A percentile compares a stretch with the other conserved stretches of the same genome.
Evolutionary conservation across 2,797 vertebrate genomes (phyloP).

Genomic region (Helicolenus hilgendorfi): DNA sequence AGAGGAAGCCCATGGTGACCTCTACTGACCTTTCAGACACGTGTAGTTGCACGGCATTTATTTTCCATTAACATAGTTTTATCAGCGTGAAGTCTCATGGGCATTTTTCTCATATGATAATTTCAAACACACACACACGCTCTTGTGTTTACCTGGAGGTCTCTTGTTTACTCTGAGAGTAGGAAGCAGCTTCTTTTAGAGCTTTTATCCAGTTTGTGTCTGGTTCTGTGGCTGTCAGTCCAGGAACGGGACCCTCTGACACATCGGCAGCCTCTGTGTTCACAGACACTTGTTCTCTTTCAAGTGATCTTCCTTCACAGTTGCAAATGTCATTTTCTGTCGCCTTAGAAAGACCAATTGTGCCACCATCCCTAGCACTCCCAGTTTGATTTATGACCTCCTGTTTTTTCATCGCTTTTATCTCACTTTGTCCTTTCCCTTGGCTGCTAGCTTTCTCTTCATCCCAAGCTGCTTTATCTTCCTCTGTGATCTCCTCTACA

Average conservation of each 20-base stretch:
- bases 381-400: constrained; percentile 39
- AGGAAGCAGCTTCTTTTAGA: constrained; percentile 79
- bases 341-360: not conserved
- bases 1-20: not conserved
- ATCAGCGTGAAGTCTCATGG: not conserved
- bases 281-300: constrained; percentile 27
- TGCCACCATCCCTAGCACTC: constrained; percentile 22
- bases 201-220: constrained; percentile 83
- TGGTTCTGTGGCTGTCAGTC: constrained; percentile 17
- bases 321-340: constrained; percentile 10
- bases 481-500: constrained; percentile 58
- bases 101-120: not conserved
- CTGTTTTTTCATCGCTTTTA: constrained; percentile 38
- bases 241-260: constrained; percentile 35
- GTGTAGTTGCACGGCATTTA: not conserved
- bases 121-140: constrained; percentile 32
- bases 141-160: constrained; percentile 84
- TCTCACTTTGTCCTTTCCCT: constrained; percentile 39
- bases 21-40: constrained; percentile 24
- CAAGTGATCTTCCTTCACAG: constrained; percentile 13
- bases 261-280: constrained; percentile 16
- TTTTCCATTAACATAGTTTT: not conserved
- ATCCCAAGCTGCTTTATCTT: constrained; percentile 63
- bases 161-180: constrained; percentile 70
- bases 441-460: constrained; percentile 60